phyloP scores from a whole-genome alignment of 2,113 vertebrate species.

The Catharus bicknelli region DNA sequence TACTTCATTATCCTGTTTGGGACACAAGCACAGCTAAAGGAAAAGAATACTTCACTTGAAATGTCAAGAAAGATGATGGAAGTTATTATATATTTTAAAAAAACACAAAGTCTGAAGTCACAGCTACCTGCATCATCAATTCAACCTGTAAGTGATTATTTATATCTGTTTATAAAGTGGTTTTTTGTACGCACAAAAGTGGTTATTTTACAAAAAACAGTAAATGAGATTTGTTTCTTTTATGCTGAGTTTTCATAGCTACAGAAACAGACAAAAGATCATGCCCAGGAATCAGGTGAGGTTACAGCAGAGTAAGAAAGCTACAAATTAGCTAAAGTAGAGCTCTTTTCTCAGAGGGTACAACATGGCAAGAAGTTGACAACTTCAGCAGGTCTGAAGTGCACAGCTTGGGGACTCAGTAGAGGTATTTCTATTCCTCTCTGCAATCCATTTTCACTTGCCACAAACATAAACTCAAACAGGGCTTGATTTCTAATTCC shows the following conservation, averaged over 20 bases:
- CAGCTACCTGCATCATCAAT: background rate
- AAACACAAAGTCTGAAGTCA: background rate
- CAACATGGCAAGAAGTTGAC: background rate
- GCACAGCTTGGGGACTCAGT: background rate
- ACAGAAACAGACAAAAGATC: background rate
- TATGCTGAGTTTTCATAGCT: background rate
- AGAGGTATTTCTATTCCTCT: background rate
- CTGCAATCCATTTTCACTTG: background rate
- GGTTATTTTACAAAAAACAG: background rate
- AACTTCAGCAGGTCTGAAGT: background rate
- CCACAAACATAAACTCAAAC: background rate
- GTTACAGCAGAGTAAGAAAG: background rate
- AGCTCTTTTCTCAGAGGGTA: background rate
- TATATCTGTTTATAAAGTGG: background rate
- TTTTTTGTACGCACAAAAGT: background rate
- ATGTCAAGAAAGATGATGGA: background rate
- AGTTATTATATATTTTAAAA: background rate
- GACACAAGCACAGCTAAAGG: background rate
- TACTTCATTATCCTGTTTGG: background rate
- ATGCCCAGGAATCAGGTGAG: background rate
- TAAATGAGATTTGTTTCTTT: background rate
- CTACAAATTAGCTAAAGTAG: background rate
- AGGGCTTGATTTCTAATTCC: background rate
- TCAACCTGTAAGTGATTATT: background rate
- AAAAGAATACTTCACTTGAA: background rate